phyloP scores from a whole-genome alignment of 2,797 vertebrate species.

The Clarias pachynema region DNA sequence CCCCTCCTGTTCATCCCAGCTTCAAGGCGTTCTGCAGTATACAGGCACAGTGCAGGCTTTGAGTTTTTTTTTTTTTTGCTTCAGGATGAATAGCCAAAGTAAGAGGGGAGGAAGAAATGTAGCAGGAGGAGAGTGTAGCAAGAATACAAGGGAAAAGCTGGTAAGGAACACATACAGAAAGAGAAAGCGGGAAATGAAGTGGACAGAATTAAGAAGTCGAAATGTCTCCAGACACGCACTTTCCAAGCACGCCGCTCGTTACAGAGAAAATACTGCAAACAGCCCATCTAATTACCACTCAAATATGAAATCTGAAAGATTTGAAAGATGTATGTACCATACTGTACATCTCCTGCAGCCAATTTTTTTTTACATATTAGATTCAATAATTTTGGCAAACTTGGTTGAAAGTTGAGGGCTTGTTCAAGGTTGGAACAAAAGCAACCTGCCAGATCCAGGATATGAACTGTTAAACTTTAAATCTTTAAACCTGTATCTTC shows the following conservation, averaged over 20 bases:
- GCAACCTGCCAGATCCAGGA: background rate
- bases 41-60: constrained; percentile 64
- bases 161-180: background rate
- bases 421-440: background rate
- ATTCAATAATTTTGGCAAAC: background rate
- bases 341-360: background rate
- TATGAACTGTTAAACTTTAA: background rate
- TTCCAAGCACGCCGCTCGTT: background rate
- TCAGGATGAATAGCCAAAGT: constrained; percentile 66
- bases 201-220: background rate
- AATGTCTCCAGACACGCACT: background rate
- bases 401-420: background rate
- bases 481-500: background rate
- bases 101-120: constrained; percentile 48
- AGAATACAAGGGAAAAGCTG: background rate
- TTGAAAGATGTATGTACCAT: too few species aligned
- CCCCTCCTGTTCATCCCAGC: constrained; percentile 52
- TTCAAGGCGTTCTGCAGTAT: constrained; percentile 50
- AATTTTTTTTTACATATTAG: too few species aligned
- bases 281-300: background rate
- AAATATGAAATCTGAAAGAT: background rate
- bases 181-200: background rate
- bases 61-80: constrained; percentile 65
- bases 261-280: background rate
- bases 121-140: background rate